phyloP scores from a whole-genome alignment of 2,113 vertebrate genomes.

The Bubo blakistoni region DNA sequence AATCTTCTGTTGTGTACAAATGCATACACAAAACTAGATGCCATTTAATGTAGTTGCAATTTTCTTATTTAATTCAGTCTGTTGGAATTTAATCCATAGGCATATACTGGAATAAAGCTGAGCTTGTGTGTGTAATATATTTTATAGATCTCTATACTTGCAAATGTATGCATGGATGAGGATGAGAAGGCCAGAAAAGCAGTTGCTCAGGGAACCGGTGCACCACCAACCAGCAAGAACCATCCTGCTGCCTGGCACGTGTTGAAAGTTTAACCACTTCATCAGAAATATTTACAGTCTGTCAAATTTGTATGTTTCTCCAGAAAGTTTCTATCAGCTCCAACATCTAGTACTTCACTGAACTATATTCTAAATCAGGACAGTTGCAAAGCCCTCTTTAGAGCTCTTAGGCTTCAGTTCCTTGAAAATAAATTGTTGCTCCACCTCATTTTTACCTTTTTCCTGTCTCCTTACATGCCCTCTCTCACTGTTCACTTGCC shows the following conservation, averaged over 20 bases:
- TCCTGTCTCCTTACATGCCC: neutral
- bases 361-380: neutral
- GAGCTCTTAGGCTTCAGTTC: neutral
- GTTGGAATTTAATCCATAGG: neutral
- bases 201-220: neutral
- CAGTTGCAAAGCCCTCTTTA: neutral
- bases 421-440: neutral
- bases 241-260: neutral
- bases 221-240: neutral
- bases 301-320: neutral
- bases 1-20: neutral
- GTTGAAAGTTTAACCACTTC: neutral
- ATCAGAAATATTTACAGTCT: neutral
- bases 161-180: neutral
- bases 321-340: neutral
- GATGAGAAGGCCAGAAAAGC: neutral
- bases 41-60: neutral
- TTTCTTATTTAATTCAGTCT: neutral
- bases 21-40: neutral
- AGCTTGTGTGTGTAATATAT: neutral
- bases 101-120: neutral
- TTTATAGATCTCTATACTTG: neutral
- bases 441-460: neutral
- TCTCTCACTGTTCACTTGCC: neutral
- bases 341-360: neutral